phyloP scores from a whole-genome alignment of 2,888 invertebrate species.

The Heliconius cydno region DNA sequence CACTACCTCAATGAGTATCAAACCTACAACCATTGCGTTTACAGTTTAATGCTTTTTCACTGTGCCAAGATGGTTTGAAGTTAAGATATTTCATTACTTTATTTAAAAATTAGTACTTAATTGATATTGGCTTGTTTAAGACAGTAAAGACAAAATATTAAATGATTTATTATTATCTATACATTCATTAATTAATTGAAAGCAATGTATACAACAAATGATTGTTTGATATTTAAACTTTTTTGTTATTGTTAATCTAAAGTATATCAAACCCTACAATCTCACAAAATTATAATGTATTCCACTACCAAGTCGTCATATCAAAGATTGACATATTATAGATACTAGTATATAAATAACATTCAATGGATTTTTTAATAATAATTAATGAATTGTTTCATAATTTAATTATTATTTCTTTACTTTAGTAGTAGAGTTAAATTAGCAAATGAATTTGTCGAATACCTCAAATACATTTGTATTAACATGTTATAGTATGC shows the following conservation, averaged over 20 bases:
- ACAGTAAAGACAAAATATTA: background rate
- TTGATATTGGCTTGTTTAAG: background rate
- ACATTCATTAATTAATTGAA: background rate
- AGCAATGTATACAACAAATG: background rate
- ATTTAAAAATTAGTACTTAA: background rate
- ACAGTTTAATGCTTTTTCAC: too few species aligned
- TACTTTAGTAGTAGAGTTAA: conserved; percentile 17
- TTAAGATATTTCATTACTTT: too few species aligned
- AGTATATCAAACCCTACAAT: background rate
- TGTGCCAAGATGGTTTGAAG: too few species aligned
- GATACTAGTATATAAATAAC: conserved; percentile 12
- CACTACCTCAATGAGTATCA: background rate
- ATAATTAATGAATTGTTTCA: conserved; percentile 25
- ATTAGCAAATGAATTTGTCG: conserved; percentile 25
- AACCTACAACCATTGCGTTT: too few species aligned
- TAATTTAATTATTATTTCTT: conserved; percentile 20
- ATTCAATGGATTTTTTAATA: conserved; percentile 43
- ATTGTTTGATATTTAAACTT: background rate
- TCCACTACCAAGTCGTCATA: conserved; percentile 3
- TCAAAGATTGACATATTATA: background rate
- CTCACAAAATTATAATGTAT: background rate
- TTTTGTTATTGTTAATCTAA: background rate
- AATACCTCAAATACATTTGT: conserved; percentile 51
- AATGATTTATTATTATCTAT: background rate
- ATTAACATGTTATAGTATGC: conserved; percentile 52